phyloP scores from a whole-genome alignment of 2,888 invertebrate species.

The Synanthedon tipuliformis region DNA sequence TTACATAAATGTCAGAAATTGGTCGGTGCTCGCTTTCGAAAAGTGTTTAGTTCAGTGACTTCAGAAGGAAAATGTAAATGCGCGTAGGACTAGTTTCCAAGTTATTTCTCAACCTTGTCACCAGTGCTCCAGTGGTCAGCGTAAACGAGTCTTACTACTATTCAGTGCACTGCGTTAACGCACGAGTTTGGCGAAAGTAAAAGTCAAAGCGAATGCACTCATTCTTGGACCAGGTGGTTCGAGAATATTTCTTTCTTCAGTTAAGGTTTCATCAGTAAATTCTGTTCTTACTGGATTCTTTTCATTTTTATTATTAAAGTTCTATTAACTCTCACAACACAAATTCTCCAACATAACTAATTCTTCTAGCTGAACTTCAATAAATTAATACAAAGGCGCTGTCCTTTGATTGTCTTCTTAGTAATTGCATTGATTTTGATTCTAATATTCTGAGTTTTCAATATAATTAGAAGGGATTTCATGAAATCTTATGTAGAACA shows the following conservation, averaged over 20 bases:
- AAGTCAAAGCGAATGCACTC: slow-evolving; percentile 26
- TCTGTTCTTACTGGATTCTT: too few species aligned
- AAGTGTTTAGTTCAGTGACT: background rate
- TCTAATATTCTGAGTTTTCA: too few species aligned
- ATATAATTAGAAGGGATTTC: too few species aligned
- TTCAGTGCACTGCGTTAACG: slow-evolving; percentile 28
- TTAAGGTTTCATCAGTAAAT: too few species aligned
- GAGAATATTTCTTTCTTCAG: background rate
- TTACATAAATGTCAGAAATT: background rate
- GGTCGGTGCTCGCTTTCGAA: background rate
- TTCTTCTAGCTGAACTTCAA: too few species aligned
- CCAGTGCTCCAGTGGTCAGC: slow-evolving; percentile 43
- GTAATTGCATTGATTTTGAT: too few species aligned
- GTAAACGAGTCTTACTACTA: slow-evolving; percentile 41
- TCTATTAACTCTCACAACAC: background rate
- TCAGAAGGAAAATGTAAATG: slow-evolving; percentile 6
- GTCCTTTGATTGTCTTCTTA: too few species aligned
- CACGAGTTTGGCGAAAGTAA: slow-evolving; percentile 63
- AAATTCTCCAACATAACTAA: too few species aligned
- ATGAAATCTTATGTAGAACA: too few species aligned
- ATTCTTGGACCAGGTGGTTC: slow-evolving; percentile 13
- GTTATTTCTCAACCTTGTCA: slow-evolving; percentile 65
- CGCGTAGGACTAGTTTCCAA: slow-evolving; percentile 31
- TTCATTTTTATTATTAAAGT: background rate
- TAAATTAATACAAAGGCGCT: too few species aligned